These are phyloP conservation scores for Nothobranchius kuhntae DNA, from an alignment of 2,113 vertebrate genomes.

Conservation along the genomic window DNA sequence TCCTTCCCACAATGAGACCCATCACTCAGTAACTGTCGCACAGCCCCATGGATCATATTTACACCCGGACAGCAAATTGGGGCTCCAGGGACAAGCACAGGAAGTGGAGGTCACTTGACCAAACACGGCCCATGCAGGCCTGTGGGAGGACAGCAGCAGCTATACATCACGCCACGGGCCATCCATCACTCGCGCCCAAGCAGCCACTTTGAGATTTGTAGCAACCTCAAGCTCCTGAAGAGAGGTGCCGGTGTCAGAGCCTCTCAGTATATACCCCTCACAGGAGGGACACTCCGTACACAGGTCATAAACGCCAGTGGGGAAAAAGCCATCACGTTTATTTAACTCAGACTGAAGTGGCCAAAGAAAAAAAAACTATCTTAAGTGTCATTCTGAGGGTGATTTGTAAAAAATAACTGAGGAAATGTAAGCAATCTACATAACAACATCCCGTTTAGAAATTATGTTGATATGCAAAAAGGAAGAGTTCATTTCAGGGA, in stretches of 20 bases:
- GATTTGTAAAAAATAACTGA: too few species aligned
- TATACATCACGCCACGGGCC: constrained; percentile 58
- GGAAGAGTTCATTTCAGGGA: too few species aligned
- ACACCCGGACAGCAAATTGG: constrained; percentile 55
- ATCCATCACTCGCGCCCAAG: constrained; percentile 66
- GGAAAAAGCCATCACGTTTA: constrained; percentile 6
- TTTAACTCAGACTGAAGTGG: constrained; percentile 2
- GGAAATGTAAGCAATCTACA: too few species aligned
- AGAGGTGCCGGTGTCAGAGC: constrained; percentile 47
- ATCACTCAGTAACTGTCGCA: constrained; percentile 53
- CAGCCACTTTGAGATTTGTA: constrained; percentile 51
- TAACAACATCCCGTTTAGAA: too few species aligned
- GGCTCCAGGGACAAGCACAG: constrained; percentile 54
- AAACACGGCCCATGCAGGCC: constrained; percentile 51
- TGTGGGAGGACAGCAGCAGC: constrained; percentile 48
- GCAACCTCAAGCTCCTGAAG: constrained; percentile 27
- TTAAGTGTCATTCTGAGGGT: background rate
- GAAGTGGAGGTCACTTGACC: constrained; percentile 68
- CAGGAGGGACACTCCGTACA: constrained; percentile 13
- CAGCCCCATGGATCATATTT: constrained; percentile 70
- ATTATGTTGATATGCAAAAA: too few species aligned
- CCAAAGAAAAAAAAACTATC: too few species aligned
- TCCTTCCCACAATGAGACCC: constrained; percentile 46
- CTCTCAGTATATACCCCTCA: constrained; percentile 20
- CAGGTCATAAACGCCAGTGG: constrained; percentile 24